Conservation (phyloP, 2,113 vertebrate genomes). For the Hemicordylus capensis region DNA sequence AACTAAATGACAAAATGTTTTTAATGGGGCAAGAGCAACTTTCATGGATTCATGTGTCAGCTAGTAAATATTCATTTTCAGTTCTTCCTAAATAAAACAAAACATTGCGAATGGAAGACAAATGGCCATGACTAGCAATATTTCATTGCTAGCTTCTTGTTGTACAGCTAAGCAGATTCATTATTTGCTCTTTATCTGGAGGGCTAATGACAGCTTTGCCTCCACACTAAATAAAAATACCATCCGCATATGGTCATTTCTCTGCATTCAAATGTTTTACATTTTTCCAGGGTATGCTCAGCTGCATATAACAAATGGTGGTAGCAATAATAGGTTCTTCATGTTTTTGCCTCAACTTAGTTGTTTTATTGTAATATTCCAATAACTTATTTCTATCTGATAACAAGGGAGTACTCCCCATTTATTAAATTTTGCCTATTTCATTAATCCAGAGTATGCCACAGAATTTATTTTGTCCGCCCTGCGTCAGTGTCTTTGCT, state of each 20-base stretch:
- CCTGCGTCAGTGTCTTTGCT: slow-evolving; percentile 11
- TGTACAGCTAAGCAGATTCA: slow-evolving; percentile 58
- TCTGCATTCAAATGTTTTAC: slow-evolving; percentile 55
- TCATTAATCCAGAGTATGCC: slow-evolving; percentile 34
- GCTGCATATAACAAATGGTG: slow-evolving; percentile 53
- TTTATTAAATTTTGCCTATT: slow-evolving; percentile 56
- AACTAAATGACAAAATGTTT: neutral
- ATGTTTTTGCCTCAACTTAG: slow-evolving; percentile 42
- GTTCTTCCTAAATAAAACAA: slow-evolving; percentile 58
- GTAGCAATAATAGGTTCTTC: slow-evolving; percentile 56
- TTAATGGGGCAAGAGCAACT: slow-evolving; percentile 33
- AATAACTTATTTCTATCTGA: slow-evolving; percentile 46
- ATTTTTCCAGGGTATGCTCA: slow-evolving; percentile 62
- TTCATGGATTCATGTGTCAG: slow-evolving; percentile 49
- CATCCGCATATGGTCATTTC: slow-evolving; percentile 62
- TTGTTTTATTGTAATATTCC: slow-evolving; percentile 50
- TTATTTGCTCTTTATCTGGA: slow-evolving; percentile 62
- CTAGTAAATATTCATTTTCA: slow-evolving; percentile 66
- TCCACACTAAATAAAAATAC: slow-evolving; percentile 55
- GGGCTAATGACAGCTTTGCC: slow-evolving; percentile 61
- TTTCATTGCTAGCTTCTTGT: slow-evolving; percentile 63
- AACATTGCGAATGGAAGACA: slow-evolving; percentile 60
- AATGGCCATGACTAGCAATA: slow-evolving; percentile 49
- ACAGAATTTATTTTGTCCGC: slow-evolving; percentile 4
- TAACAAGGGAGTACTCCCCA: slow-evolving; percentile 30